Evolutionary conservation across 2,797 vertebrate genomes (phyloP), one percentile per base, ranked within the genome.

Genomic region (Pseudocheirus occidentalis): DNA sequence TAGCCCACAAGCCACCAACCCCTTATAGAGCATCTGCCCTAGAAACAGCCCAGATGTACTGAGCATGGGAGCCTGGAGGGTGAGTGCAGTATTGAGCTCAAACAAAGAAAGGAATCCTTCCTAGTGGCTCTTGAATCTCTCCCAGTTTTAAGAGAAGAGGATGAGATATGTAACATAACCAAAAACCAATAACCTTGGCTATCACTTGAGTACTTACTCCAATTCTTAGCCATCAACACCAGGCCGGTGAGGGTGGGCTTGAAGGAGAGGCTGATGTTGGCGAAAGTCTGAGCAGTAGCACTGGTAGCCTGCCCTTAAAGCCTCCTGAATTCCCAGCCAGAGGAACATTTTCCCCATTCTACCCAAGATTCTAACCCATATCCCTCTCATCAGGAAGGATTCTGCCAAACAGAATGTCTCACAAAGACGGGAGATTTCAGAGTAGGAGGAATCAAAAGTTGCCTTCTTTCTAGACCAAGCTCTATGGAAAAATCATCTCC

Each of bases 1-100:
- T 96, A 96, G 87, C 90, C 56, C 81, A 87, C 73, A 5, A 54
- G 90, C 97, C 92, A 12, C 57, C 95, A n/a, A 58, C 93, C 91
- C 91, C 95, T 94, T 91, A 73, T 96, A 95, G 24, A 90, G 96
- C 95, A 96, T 95, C 97, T 98, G 97, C 92, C 97, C 97, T 97
- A 98, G 97, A 98, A 98, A 97, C 94, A 9, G 92, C 93, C 92
- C 95, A 93, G 95, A 95, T 92, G 97, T 95, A 95, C 95, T 0
- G 93, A 95, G 91, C 21, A 29, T 87, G 81, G 53, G 66, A 40
- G 34, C 94, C 6, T 96, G 31, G 96, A 46, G 1, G 94, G 97
- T 24, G 90, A 91, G 58, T 34, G 73, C 34, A 31, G 0, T 54
- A 92, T 52, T 97, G 97, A 94, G 95, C 90, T 87, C 95, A 58